Conservation (phyloP, 2,113 vertebrate species). For the Perca flavescens region DNA sequence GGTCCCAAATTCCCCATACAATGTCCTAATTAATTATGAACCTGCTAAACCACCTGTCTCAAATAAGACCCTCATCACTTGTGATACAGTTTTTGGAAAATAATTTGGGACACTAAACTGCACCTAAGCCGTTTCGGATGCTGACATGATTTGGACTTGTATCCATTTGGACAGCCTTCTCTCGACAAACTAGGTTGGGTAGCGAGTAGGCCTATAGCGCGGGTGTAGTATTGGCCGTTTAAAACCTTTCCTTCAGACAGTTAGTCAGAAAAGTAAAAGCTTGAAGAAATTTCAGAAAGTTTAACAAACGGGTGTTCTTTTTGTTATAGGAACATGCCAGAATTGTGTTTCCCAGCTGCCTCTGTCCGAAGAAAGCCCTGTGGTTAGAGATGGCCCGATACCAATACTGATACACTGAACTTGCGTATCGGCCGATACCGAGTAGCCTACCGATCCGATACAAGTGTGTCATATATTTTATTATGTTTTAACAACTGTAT, state of each 20-base stretch:
- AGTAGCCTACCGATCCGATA: too few species aligned
- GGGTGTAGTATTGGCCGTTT: not conserved
- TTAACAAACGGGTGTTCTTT: not conserved
- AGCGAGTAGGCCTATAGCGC: not conserved
- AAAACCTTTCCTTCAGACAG: not conserved
- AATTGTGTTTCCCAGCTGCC: not conserved
- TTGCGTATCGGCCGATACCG: too few species aligned
- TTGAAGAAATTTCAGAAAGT: not conserved
- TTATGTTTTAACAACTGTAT: too few species aligned
- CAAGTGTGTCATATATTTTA: too few species aligned
- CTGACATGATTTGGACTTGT: not conserved
- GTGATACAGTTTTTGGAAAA: too few species aligned
- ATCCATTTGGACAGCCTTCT: not conserved
- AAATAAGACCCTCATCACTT: too few species aligned
- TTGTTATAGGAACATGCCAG: not conserved
- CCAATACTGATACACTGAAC: too few species aligned
- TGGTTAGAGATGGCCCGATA: too few species aligned
- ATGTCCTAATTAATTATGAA: too few species aligned
- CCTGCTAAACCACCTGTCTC: too few species aligned
- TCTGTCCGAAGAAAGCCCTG: not conserved
- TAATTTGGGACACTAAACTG: too few species aligned
- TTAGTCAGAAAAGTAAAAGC: not conserved
- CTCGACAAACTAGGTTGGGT: not conserved
- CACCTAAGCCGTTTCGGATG: not conserved
- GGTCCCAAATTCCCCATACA: too few species aligned